Evolutionary conservation across 2,888 invertebrate genomes (phyloP).

Genomic region (Hemithea aestivaria): DNA sequence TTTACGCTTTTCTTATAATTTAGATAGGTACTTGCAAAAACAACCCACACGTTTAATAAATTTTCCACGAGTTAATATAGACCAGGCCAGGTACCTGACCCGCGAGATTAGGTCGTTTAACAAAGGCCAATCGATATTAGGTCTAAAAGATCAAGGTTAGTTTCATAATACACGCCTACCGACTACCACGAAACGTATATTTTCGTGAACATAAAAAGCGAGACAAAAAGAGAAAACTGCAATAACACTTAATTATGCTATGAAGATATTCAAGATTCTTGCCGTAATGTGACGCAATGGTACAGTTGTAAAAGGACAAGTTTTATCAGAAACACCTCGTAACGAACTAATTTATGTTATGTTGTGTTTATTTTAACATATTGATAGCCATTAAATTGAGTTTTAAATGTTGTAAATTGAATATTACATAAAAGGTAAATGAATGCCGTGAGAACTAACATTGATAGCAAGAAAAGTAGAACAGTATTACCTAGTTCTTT

Average conservation of each 20-base stretch:
- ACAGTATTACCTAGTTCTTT: no score
- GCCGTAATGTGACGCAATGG: slow-evolving; percentile 31
- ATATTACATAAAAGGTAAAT: neutral
- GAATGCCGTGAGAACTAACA: no score
- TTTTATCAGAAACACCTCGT: slow-evolving; percentile 20
- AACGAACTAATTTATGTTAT: slow-evolving; percentile 25
- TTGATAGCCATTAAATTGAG: neutral
- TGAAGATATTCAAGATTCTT: slow-evolving; percentile 34
- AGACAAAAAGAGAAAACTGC: slow-evolving; percentile 3
- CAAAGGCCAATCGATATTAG: neutral
- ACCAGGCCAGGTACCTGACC: no score
- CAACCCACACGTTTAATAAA: no score
- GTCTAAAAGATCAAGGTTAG: slow-evolving; percentile 1
- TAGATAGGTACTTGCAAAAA: no score
- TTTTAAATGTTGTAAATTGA: neutral
- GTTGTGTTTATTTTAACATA: slow-evolving; percentile 8
- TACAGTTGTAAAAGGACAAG: slow-evolving; percentile 38
- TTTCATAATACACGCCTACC: neutral
- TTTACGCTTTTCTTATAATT: no score
- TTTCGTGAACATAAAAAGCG: slow-evolving; percentile 4
- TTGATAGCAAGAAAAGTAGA: no score
- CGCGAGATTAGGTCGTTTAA: no score
- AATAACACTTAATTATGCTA: slow-evolving; percentile 16
- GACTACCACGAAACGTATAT: neutral
- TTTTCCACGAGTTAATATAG: no score